A percentile compares a stretch with the other conserved stretches of the same genome.
phyloP scores from a whole-genome alignment of 1,140 invertebrate species.

The Drosophila tani region DNA sequence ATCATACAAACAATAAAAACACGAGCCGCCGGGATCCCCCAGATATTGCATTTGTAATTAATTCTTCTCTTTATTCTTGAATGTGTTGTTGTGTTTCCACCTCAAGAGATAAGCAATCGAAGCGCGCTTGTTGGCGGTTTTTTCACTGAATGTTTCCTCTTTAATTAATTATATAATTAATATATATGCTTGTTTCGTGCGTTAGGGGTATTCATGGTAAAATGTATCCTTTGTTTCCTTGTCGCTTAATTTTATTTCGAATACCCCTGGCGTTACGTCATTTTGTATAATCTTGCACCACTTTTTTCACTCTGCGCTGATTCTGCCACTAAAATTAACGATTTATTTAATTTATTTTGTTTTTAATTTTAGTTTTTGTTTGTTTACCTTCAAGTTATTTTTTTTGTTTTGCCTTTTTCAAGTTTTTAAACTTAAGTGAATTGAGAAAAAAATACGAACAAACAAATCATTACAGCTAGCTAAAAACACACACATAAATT shows the following conservation, averaged over 20 bases:
- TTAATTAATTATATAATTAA: slow-evolving; percentile 33
- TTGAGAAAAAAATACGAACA: slow-evolving; percentile 28
- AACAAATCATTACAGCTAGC: slow-evolving; percentile 30
- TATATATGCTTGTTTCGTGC: slow-evolving; percentile 28
- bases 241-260: slow-evolving; percentile 7
- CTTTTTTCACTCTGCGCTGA: slow-evolving; percentile 55
- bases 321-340: slow-evolving; percentile 33
- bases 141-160: slow-evolving; percentile 34
- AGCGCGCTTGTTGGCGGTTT: slow-evolving; percentile 45
- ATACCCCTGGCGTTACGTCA: slow-evolving; percentile 5
- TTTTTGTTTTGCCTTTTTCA: slow-evolving; percentile 46
- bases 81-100: slow-evolving; percentile 43
- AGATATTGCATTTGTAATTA: slow-evolving; percentile 61
- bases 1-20: slow-evolving; percentile 37
- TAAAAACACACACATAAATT: slow-evolving; percentile 27
- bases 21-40: slow-evolving; percentile 9
- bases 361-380: slow-evolving; percentile 25
- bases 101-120: slow-evolving; percentile 30
- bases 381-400: slow-evolving; percentile 14
- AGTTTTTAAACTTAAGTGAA: slow-evolving; percentile 41
- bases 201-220: slow-evolving; percentile 46
- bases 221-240: slow-evolving; percentile 5
- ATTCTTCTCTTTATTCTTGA: slow-evolving; percentile 42
- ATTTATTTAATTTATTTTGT: slow-evolving; percentile 20
- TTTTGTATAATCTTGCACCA: slow-evolving; percentile 50